Evolutionary conservation across 1,140 invertebrate species (phyloP).

Genomic region (Trichonephila clavipes): DNA sequence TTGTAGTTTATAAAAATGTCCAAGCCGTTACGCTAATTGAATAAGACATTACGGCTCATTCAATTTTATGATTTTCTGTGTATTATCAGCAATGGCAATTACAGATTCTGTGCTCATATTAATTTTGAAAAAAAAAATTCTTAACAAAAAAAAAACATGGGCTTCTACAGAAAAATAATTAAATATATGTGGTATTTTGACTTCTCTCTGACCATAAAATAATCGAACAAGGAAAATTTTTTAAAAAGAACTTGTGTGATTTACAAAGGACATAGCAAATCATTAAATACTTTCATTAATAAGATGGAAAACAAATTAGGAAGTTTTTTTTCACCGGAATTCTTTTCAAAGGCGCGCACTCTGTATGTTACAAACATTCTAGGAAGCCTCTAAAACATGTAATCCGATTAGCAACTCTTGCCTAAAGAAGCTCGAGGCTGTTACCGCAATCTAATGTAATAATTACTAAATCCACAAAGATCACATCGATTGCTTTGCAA

Average conservation of each 20-base stretch:
- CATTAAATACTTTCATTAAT: conserved; percentile 50
- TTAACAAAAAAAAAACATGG: too few relatives aligned
- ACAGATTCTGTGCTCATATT: too few relatives aligned
- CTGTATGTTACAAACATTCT: not conserved
- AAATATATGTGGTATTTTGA: too few relatives aligned
- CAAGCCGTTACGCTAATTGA: too few relatives aligned
- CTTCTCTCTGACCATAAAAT: too few relatives aligned
- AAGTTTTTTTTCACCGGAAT: not conserved
- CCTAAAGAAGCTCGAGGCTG: not conserved
- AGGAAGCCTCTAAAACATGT: conserved; percentile 51
- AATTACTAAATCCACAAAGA: conserved; percentile 51
- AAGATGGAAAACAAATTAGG: conserved; percentile 63
- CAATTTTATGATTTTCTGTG: too few relatives aligned
- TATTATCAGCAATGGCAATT: too few relatives aligned
- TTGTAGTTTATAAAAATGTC: too few relatives aligned
- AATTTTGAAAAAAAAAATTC: too few relatives aligned
- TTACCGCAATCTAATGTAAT: conserved; percentile 63
- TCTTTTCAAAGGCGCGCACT: not conserved
- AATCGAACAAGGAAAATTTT: not conserved
- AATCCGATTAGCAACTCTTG: conserved; percentile 56
- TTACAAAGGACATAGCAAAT: conserved; percentile 45
- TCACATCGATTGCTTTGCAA: not conserved
- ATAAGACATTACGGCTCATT: too few relatives aligned
- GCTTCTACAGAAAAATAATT: too few relatives aligned
- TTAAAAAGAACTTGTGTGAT: not conserved